Evolutionary conservation across 1,140 invertebrate genomes (phyloP), one percentile per base, ranked within the genome.

Genomic region (Tetraneura akinire): DNA sequence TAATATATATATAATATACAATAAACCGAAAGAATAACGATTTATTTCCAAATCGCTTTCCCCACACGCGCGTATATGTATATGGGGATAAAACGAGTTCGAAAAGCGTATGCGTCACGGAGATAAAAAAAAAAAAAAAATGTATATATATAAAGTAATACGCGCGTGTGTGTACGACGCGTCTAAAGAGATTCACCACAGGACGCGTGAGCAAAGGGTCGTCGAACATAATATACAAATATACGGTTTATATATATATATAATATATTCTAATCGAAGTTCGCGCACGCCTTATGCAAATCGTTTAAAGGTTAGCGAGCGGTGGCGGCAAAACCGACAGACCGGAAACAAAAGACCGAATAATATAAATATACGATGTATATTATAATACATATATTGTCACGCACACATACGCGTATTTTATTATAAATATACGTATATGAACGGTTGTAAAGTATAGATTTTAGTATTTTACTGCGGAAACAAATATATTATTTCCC

Each of bases 141-240:
- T 37, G 32, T 37, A 37, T 37, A 16, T 1, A 32, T 18, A 49
- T 13, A 45, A 42, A 16, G 5, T 45, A 64, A 64, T 64, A 64
- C 1, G 26, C 21, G 18, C 8, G 4, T 11, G 37, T 45, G 73
- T 60, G 37, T 29, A 16, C 9, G 66, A 3, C 14, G n/a, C 18
- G 42, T 60, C 73, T 47, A 60, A 76, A 76, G 18, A 76, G 73
- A 76, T 76, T 60, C 73, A 76, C 73, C 55, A 21, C 55, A 76
- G 21, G 8, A 60, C 73, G 37, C 32, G n/a, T 32, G 29, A 18
- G 57, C 29, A 37, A 23, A 78, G 74, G 74, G 74, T 60, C 32
- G 42, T n/a, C 16, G 23, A 37, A 6, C 42, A 6, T 42, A 5
- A 16, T n/a, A n/a, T 18, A 18, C 29, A n/a, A n/a, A 21, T 42